A percentile compares a stretch with the other conserved stretches of the same genome.
These are phyloP conservation scores for Phalanger gymnotis DNA, from an alignment of 2,797 vertebrate species.

Conservation along the genomic window DNA sequence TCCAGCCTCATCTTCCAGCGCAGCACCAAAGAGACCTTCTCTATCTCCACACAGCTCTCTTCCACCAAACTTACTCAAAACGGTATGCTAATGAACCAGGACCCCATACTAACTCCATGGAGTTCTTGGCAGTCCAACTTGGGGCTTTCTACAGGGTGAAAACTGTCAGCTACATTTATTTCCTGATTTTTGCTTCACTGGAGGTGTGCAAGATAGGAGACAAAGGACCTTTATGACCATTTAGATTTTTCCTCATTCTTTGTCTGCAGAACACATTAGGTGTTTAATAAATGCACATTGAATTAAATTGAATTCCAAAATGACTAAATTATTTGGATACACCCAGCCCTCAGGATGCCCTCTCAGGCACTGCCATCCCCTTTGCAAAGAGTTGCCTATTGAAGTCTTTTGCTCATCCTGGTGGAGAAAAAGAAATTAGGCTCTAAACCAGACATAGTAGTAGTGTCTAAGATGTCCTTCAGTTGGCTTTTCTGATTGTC, in stretches of 20 bases:
- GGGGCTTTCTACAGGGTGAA: not conserved
- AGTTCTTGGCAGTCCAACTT: not conserved
- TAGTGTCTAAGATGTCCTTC: not conserved
- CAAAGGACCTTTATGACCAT: not conserved
- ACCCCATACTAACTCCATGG: not conserved
- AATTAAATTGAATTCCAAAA: not conserved
- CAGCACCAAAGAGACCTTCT: slow-evolving; percentile 97
- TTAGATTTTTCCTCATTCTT: not conserved
- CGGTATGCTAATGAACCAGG: slow-evolving; percentile 83
- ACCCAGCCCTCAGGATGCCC: not conserved
- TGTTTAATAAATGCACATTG: not conserved
- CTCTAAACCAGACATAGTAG: not conserved
- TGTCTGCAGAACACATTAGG: not conserved
- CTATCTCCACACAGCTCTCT: slow-evolving; percentile 97
- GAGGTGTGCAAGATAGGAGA: not conserved
- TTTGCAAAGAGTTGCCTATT: not conserved
- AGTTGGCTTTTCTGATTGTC: not conserved
- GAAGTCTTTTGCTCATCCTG: not conserved
- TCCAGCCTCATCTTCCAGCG: slow-evolving; percentile 98
- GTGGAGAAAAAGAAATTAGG: not conserved
- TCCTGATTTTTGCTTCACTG: not conserved
- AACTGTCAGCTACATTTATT: not conserved
- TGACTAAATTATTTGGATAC: not conserved
- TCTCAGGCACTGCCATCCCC: not conserved
- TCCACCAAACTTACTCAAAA: slow-evolving; percentile 99